phyloP scores from a whole-genome alignment of 2,113 vertebrate genomes.

The Sapayoa aenigma region DNA sequence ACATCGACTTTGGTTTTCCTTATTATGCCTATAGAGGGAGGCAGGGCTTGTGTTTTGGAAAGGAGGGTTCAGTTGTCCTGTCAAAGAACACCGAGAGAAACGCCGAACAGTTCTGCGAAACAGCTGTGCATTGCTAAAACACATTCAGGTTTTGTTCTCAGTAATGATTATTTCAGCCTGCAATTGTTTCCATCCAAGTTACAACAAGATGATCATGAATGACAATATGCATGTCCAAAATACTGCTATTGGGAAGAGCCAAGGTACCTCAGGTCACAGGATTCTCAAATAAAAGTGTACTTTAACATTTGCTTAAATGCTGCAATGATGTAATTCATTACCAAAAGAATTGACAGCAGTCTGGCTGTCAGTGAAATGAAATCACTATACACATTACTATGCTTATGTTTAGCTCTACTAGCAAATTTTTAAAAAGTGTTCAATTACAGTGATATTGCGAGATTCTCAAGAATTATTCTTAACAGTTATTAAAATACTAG shows the following conservation, averaged over 20 bases:
- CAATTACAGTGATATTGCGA: neutral
- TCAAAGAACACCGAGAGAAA: neutral
- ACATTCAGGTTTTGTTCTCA: neutral
- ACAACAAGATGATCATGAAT: neutral
- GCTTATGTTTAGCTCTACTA: neutral
- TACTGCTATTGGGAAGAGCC: neutral
- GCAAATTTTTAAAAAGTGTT: neutral
- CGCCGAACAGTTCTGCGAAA: neutral
- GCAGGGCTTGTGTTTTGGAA: neutral
- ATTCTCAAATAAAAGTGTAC: neutral
- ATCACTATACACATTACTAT: neutral
- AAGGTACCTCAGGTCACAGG: neutral
- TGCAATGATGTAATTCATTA: neutral
- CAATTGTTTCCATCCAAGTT: neutral
- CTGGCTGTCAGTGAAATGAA: neutral
- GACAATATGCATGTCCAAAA: neutral
- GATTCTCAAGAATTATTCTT: neutral
- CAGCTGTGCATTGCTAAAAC: neutral
- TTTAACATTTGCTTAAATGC: neutral
- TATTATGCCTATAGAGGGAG: neutral
- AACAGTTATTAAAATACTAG: neutral
- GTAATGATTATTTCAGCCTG: neutral
- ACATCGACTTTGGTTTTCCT: neutral
- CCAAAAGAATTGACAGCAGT: neutral
- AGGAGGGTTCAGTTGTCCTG: fast-evolving